These are phyloP conservation scores for Euthynnus affinis DNA, from an alignment of 2,797 vertebrate genomes.

Conservation along the genomic window DNA sequence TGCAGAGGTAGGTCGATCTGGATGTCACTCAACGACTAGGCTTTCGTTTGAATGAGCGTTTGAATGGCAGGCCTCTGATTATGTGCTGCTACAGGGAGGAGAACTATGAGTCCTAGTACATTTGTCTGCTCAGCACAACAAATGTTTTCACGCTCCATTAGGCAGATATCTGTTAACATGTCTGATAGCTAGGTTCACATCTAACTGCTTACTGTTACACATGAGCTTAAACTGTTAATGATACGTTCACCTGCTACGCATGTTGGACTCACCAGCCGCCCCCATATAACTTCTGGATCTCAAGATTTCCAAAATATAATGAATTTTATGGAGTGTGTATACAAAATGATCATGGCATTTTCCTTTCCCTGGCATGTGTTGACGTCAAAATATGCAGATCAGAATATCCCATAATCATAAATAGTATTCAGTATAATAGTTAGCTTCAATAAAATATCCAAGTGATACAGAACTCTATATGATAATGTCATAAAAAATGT, in stretches of 20 bases:
- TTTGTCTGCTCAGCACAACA: slow-evolving; percentile 12
- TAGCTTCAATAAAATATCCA: background rate
- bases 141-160: slow-evolving; percentile 16
- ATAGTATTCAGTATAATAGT: background rate
- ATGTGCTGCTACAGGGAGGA: slow-evolving; percentile 4
- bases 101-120: background rate
- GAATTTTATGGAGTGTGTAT: background rate
- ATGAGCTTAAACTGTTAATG: background rate
- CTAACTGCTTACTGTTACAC: background rate
- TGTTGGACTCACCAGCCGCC: background rate
- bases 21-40: slow-evolving; percentile 33
- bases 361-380: background rate
- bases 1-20: slow-evolving; percentile 58
- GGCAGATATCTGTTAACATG: slow-evolving; percentile 21
- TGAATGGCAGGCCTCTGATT: slow-evolving; percentile 27
- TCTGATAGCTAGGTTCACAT: background rate
- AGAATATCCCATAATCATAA: no score
- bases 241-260: background rate
- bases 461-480: no score
- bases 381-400: background rate
- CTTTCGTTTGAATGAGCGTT: slow-evolving; percentile 35
- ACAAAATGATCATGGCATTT: background rate
- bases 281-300: background rate
- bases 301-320: background rate
- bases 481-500: background rate